These are phyloP conservation scores for Maniola jurtina DNA, from an alignment of 1,140 invertebrate species.

Conservation along the genomic window DNA sequence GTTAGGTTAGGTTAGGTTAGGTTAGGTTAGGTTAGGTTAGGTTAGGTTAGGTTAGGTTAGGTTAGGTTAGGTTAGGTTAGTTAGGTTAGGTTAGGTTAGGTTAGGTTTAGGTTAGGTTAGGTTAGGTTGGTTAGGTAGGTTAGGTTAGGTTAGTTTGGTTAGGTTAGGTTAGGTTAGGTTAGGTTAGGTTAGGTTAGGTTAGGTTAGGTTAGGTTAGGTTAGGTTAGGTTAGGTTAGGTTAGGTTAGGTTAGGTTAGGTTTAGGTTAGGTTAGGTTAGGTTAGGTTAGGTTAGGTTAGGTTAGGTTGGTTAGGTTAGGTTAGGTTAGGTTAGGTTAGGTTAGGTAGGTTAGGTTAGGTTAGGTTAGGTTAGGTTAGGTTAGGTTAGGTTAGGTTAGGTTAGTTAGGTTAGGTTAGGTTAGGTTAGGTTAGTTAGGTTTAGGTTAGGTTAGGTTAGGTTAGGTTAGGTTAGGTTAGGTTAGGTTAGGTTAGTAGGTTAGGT, in stretches of 20 bases:
- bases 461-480: constrained; percentile 15
- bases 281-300: constrained; percentile 9
- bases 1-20: no score
- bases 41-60: not conserved
- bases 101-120: constrained; percentile 6
- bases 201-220: constrained; percentile 6
- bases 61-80: constrained; percentile 11
- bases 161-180: constrained; percentile 14
- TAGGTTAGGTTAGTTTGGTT: constrained; percentile 8
- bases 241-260: not conserved
- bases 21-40: no score
- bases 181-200: constrained; percentile 18
- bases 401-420: constrained; percentile 14
- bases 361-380: constrained; percentile 24
- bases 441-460: constrained; percentile 9
- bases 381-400: constrained; percentile 24
- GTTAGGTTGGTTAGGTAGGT: constrained; percentile 11
- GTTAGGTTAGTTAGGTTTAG: constrained; percentile 8
- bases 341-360: constrained; percentile 21
- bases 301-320: constrained; percentile 8
- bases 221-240: no score
- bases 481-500: constrained; percentile 16
- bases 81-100: constrained; percentile 13
- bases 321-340: no score
- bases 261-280: constrained; percentile 9